Base-by-base conservation (phyloP, 2,888 invertebrate genomes). In the Neoscelio sp. region DNA sequence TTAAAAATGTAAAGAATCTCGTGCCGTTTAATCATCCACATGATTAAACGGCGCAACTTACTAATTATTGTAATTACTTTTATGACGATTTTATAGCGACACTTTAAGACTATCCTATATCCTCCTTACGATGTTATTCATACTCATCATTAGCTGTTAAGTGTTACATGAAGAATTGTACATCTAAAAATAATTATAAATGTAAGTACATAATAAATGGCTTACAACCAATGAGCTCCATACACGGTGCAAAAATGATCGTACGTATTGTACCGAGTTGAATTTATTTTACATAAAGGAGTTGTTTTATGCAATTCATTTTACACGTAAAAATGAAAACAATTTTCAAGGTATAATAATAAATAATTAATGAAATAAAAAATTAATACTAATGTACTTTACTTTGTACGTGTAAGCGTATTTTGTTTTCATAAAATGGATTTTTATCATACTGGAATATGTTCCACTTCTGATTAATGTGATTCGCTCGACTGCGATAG, bases 51-150 rank as follows among this genome's bases (percentile, higher is more conserved):
- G 33, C 35, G 46, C 68, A 10, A 46, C 42, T 60, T 20, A 28
- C 20, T 52, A 71, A 60, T 71, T 38, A 71, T 52, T 60, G 50
- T 71, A 52, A 71, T 71, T 71, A 60, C n/a, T 33, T 40, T 40
- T 50, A 50, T 52, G 50, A 60, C 44, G 33, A 52, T n/a, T n/a
- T n/a, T n/a, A n/a, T n/a, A n/a, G n/a, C n/a, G n/a, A n/a, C n/a
- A n/a, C n/a, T n/a, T n/a, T n/a, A n/a, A n/a, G n/a, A n/a, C n/a
- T n/a, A n/a, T 44, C 70, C 52, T 60, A 71, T 44, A 42, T 38
- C 33, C 46, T 33, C 52, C 48, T 26, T 42, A 54, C 20, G 56
- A 48, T 68, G 68, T 58, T 68, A 58, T 48, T 56, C 50, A 10
- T 26, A 38, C 28, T 18, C 6, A 42, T 12, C 38, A 42, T 30